These are phyloP conservation scores for Petromus typicus DNA, from an alignment of 2,113 vertebrate species.

Conservation along the genomic window DNA sequence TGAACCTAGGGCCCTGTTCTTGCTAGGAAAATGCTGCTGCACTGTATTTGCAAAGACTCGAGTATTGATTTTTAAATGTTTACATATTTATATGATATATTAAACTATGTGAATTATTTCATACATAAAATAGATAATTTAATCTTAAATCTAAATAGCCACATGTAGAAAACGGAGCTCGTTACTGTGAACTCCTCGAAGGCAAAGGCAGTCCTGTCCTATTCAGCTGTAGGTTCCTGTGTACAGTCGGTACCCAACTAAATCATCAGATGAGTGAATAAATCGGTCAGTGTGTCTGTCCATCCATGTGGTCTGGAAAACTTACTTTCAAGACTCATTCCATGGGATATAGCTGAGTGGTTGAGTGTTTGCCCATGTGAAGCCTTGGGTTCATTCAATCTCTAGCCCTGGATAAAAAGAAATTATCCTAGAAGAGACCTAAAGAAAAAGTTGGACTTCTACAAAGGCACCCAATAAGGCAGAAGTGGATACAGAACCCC, in stretches of 20 bases:
- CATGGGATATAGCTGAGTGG: not conserved
- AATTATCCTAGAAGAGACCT: not conserved
- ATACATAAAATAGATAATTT: not conserved
- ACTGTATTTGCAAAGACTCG: not conserved
- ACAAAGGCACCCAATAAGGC: not conserved
- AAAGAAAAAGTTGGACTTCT: not conserved
- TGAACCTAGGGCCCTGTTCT: not conserved
- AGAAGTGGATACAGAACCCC: not conserved
- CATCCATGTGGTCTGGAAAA: not conserved
- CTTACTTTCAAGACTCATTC: constrained; percentile 34
- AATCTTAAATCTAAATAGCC: constrained; percentile 36
- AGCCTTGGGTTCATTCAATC: not conserved
- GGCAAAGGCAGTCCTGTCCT: not conserved
- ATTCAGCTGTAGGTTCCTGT: not conserved
- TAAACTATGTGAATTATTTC: constrained; percentile 1
- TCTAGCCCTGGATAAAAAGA: not conserved
- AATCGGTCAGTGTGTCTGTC: not conserved
- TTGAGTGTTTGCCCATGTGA: not conserved
- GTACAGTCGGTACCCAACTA: not conserved
- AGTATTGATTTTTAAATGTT: not conserved
- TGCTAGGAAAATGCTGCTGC: not conserved
- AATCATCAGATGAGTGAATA: not conserved
- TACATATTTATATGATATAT: not conserved
- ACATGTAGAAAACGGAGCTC: not conserved
- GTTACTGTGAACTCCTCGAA: not conserved